Evolutionary conservation across 2,113 vertebrate species (phyloP).

Genomic region (Sciurus niger): DNA sequence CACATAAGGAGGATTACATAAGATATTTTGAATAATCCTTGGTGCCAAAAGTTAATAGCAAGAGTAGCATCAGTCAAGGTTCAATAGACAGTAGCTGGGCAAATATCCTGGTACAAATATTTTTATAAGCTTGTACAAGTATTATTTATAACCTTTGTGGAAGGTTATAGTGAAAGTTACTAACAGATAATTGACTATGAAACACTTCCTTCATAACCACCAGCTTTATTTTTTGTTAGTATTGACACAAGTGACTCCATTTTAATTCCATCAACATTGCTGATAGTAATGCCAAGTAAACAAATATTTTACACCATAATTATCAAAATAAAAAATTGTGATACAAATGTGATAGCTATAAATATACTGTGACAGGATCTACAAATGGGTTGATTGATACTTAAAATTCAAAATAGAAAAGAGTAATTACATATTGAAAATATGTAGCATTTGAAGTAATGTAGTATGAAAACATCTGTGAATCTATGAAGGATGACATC

Average conservation of each 20-base stretch:
- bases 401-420: neutral
- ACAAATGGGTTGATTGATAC: neutral
- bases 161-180: neutral
- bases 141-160: neutral
- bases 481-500: neutral
- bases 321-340: neutral
- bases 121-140: neutral
- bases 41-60: neutral
- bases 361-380: neutral
- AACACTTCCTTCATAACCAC: neutral
- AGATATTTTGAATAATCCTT: neutral
- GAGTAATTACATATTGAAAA: neutral
- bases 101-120: neutral
- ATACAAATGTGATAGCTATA: neutral
- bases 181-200: neutral
- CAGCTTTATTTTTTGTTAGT: neutral
- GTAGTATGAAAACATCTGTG: neutral
- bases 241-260: neutral
- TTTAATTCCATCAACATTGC: neutral
- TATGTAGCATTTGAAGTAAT: neutral
- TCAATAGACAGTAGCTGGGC: neutral
- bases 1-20: neutral
- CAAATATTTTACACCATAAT: neutral
- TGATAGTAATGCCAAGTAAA: neutral
- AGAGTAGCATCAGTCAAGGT: fast-evolving